A percentile compares a stretch with the other conserved stretches of the same genome.
Conservation (phyloP, 2,797 vertebrate species). For the Echeneis naucrates region DNA sequence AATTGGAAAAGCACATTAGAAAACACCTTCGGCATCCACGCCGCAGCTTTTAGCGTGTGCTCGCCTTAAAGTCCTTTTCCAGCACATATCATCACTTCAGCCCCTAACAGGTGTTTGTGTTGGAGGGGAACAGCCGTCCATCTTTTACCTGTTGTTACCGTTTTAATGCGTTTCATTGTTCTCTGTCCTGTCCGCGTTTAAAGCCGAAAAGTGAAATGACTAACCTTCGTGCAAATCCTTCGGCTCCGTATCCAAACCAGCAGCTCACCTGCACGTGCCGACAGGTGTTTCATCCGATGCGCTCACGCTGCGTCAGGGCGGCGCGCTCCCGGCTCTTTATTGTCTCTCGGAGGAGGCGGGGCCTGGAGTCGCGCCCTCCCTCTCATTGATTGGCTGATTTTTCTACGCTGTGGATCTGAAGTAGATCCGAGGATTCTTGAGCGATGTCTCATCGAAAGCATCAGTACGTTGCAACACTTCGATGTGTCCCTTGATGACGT, state of each 20-base stretch:
- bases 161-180: no score
- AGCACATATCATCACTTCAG: background rate
- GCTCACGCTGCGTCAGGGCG: fast-evolving
- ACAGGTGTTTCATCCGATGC: constrained; percentile 40
- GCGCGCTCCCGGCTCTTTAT: constrained; percentile 10
- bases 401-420: background rate
- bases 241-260: background rate
- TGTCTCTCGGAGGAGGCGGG: constrained; percentile 37
- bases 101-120: background rate
- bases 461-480: background rate
- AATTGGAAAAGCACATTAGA: no score
- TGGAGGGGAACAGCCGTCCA: constrained; percentile 11
- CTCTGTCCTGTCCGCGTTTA: fast-evolving
- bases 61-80: no score
- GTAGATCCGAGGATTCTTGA: background rate
- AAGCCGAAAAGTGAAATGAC: background rate
- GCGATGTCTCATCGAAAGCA: constrained; percentile 45
- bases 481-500: background rate
- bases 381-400: constrained; percentile 54
- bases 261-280: background rate
- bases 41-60: no score
- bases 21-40: no score
- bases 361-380: fast-evolving
- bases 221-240: constrained; percentile 19
- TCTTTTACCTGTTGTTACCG: no score